Percentiles rank a stretch among this genome's conserved stretches.
Evolutionary conservation across 1,140 invertebrate species (phyloP).

Genomic region (Leptinotarsa defecta): DNA sequence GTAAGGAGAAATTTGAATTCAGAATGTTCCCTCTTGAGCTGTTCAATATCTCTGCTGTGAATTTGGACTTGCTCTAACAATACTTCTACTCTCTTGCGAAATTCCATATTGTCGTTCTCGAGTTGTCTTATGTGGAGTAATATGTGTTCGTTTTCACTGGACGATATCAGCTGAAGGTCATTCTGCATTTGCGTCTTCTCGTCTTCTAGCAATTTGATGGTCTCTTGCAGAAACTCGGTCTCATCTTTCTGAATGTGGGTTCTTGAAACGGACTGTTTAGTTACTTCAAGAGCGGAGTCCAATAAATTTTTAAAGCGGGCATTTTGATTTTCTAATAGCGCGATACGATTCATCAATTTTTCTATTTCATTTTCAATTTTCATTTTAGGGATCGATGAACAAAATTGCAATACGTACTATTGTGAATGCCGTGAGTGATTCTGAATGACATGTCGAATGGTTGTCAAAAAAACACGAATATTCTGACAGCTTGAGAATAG

Average conservation of each 20-base stretch:
- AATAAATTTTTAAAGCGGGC: constrained; percentile 32
- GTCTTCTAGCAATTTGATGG: constrained; percentile 32
- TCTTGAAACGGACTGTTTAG: constrained; percentile 23
- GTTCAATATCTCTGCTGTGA: constrained; percentile 29
- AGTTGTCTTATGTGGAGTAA: constrained; percentile 1
- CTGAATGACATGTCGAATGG: neutral
- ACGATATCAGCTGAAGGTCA: constrained; percentile 25
- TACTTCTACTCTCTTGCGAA: constrained; percentile 25
- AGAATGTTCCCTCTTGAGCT: constrained; percentile 33
- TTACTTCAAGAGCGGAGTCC: constrained; percentile 32
- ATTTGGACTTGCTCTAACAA: constrained; percentile 24
- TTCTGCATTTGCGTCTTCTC: constrained; percentile 32
- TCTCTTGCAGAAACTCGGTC: constrained; percentile 28
- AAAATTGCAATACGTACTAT: neutral
- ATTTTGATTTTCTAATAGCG: constrained; percentile 34
- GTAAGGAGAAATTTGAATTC: constrained; percentile 39
- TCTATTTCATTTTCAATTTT: constrained; percentile 40
- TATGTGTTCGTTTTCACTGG: constrained; percentile 13
- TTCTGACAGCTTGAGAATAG: neutral
- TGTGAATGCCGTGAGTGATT: neutral
- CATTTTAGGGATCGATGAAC: constrained; percentile 23
- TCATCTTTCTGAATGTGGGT: constrained; percentile 23
- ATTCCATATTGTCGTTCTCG: constrained; percentile 10
- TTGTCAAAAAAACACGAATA: neutral
- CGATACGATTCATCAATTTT: constrained; percentile 29